phyloP scores from a whole-genome alignment of 23 tunicate genomes.

The Pegea sp. region DNA sequence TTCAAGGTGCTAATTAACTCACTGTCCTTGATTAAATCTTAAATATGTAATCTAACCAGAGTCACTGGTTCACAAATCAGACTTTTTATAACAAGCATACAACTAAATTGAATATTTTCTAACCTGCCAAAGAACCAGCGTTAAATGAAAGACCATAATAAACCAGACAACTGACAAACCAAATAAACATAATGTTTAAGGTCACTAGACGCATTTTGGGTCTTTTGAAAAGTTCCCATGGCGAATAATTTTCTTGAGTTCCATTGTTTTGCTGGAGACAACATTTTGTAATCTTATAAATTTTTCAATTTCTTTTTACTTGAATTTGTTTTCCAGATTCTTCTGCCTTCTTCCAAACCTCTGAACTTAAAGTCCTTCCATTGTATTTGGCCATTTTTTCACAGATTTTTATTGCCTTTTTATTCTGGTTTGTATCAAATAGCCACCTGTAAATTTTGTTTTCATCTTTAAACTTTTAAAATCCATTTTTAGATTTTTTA shows the following conservation, averaged over 20 bases:
- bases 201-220: conserved; percentile 62
- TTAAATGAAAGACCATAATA: conserved; percentile 86
- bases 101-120: too few relatives aligned
- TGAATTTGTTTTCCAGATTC: too few relatives aligned
- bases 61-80: too few relatives aligned
- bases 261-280: neutral
- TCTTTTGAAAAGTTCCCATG: conserved; percentile 32
- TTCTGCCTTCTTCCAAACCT: neutral
- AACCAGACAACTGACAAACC: conserved; percentile 74
- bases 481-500: too few relatives aligned
- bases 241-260: conserved; percentile 14
- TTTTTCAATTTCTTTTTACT: too few relatives aligned
- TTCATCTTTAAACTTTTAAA: too few relatives aligned
- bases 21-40: too few relatives aligned
- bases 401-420: neutral
- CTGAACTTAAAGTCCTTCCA: neutral
- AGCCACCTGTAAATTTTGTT: conserved; percentile 1
- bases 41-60: too few relatives aligned
- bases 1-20: too few relatives aligned
- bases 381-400: neutral
- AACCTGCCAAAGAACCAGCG: conserved; percentile 87
- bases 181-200: conserved; percentile 55
- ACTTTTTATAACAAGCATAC: too few relatives aligned
- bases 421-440: neutral
- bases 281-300: too few relatives aligned